A percentile compares a stretch with the other conserved stretches of the same genome.
Evolutionary conservation across 1,140 invertebrate species (phyloP).

Genomic region (Cardiocondyla obscurior): DNA sequence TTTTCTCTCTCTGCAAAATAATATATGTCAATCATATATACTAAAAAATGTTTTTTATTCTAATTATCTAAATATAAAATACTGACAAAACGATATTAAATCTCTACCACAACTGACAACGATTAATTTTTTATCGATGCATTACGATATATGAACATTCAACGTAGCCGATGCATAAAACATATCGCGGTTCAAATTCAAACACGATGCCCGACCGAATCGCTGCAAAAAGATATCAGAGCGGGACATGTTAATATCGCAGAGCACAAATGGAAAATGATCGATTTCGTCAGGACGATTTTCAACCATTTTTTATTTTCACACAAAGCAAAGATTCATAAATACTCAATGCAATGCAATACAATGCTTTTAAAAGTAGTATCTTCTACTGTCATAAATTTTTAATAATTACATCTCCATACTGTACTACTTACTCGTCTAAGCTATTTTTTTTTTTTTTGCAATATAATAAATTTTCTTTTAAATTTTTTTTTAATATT

Average conservation of each 20-base stretch:
- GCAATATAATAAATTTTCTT: too few species aligned
- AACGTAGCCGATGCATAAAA: background rate
- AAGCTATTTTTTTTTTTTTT: background rate
- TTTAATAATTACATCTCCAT: background rate
- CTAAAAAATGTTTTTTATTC: background rate
- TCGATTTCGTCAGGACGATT: background rate
- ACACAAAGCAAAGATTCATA: background rate
- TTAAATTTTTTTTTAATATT: background rate
- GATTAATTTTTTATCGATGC: background rate
- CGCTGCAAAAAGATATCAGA: conserved; percentile 1
- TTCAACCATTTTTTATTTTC: conserved; percentile 5
- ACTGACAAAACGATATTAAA: background rate
- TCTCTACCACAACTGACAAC: background rate
- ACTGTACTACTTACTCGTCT: background rate
- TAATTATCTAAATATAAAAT: background rate
- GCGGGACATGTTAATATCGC: conserved; percentile 9
- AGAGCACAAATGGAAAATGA: conserved; percentile 5
- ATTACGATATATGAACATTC: background rate
- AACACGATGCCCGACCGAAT: conserved; percentile 11
- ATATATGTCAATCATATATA: background rate
- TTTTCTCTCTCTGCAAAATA: background rate
- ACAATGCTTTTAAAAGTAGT: background rate
- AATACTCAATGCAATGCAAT: background rate
- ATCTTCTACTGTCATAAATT: background rate
- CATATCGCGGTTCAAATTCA: background rate